Base-by-base conservation (phyloP, 2,113 vertebrate genomes). In the Pseudolaguvia tuberculata region DNA sequence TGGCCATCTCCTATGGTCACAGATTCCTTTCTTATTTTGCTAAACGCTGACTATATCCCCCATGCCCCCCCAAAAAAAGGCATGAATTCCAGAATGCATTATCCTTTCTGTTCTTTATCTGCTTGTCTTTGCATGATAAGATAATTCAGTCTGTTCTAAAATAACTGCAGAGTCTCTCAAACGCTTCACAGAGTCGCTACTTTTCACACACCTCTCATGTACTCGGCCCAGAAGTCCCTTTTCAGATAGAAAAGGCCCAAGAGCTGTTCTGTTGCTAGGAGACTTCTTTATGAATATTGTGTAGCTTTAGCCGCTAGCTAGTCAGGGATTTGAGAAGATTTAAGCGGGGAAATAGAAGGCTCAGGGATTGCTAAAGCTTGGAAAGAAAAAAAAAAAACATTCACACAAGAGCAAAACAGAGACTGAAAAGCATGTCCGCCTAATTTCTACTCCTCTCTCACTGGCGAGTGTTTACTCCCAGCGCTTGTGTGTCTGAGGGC, bases 251-350 rank as follows among this genome's bases (percentile, higher is more conserved):
- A 72, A 55, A 73, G n/a, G 65, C 78, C 75, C 29, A 42, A 70
- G 68, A 59, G 9, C 42, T 62, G 86, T 85, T 88, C 51, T 58
- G 88, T 87, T 89, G 88, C 88, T 88, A 88, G 82, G 88, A 82
- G 79, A 80, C 87, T 83, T 79, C 45, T 66, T 81, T 73, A 79
- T 85, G 83, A 87, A 80, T 84, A 81, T 61, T 48, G 50, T 75
- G 52, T 65, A 67, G 75, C 80, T 71, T 59, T 76, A 72, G 85
- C 85, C 78, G 78, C 65, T 72, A 84, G 84, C 83, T 89, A 83
- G 75, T 48, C 72, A 82, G 82, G 83, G 81, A 83, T 80, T 80
- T 78, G 53, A 72, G 62, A 56, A 78, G 86, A 82, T 84, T 87
- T 82, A 77, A 82, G 66, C 20, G 17, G 2, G 79, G 52, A 82